Conservation (phyloP, 2,888 invertebrate species). For the Zele albiditarsus region DNA sequence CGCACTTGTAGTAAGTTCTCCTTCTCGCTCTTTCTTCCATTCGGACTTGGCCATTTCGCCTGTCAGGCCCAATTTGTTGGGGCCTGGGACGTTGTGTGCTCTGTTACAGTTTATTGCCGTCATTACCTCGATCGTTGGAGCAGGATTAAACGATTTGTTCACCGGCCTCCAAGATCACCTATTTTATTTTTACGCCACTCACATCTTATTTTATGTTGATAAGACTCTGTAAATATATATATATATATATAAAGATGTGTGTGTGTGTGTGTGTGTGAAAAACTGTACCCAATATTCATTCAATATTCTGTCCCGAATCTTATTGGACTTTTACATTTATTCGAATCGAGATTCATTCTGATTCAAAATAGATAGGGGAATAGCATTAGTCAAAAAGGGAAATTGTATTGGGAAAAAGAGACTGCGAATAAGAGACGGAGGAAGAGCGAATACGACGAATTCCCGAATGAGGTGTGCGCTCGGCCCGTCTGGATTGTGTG, state of each 20-base stretch:
- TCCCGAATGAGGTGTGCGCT: constrained; percentile 65
- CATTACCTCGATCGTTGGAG: constrained; percentile 69
- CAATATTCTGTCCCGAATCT: background rate
- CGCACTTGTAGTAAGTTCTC: background rate
- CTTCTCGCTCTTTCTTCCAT: constrained; percentile 26
- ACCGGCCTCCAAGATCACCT: constrained; percentile 36
- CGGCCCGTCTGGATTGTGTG: constrained; percentile 66
- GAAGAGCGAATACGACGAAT: constrained; percentile 56
- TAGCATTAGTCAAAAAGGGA: background rate
- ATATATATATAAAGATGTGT: background rate
- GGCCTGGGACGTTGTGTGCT: constrained; percentile 59
- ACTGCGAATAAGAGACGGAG: background rate
- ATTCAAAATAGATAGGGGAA: background rate
- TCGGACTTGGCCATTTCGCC: constrained; percentile 63
- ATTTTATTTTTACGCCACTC: constrained; percentile 38
- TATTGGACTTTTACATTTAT: constrained; percentile 7
- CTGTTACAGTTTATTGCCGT: constrained; percentile 69
- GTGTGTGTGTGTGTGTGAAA: background rate
- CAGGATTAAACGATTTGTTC: constrained; percentile 71
- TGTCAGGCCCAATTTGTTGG: constrained; percentile 71
- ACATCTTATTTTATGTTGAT: constrained; percentile 17
- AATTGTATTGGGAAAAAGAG: background rate
- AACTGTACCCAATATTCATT: background rate
- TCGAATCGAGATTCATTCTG: background rate
- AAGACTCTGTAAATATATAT: background rate